Evolutionary conservation across 2,113 vertebrate species (phyloP), one percentile per base, ranked within the genome.

Genomic region (Mastomys coucha): DNA sequence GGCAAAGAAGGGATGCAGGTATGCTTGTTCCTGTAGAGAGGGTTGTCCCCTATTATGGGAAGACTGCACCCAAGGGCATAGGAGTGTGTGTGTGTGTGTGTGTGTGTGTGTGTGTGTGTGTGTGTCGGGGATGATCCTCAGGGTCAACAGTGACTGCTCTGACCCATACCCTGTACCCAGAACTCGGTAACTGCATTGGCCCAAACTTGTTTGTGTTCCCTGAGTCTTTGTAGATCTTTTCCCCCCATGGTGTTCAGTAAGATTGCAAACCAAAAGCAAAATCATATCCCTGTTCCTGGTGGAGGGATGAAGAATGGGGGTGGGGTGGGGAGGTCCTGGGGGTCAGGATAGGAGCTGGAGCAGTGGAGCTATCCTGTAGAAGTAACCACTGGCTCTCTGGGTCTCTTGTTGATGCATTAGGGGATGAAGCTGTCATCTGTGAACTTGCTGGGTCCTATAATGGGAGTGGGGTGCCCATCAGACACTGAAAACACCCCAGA

Each of bases 131-230:
- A 7, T 31, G 31, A 17, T 6, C 36, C 51, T 19, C 9, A 2
- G 2, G 42, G 56, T 42, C 20, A 5, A 1, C 19, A 24, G 0
- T 33, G 0, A 12, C 53, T 24, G 42, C 72, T 69, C 2, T 8
- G 28, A 1, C 3, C 5, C 36, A 31, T 0, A 22, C 49, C 28
- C 22, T 0, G 45, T 7, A 0, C 12, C 0, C 1, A 60, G 12
- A 1, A 2, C 6, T 12, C 65, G 42, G 7, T 9, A 4, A 0
- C 9, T 7, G 49, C 5, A 0, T 42, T 28, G 1, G 49, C 24
- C 56, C 2, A 2, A 5, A 14, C 4, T 2, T 45, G 16, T 17
- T 1, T 8, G 14, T 63, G 51, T 70, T 33, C 22, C 33, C n/a
- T 2, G 1, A 0, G 0, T 51, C 22, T 42, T 36, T 9, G 31